Evolutionary conservation across 2,797 vertebrate genomes (phyloP), one percentile per base, ranked within the genome.

Genomic region (Anisognathus igniventris): DNA sequence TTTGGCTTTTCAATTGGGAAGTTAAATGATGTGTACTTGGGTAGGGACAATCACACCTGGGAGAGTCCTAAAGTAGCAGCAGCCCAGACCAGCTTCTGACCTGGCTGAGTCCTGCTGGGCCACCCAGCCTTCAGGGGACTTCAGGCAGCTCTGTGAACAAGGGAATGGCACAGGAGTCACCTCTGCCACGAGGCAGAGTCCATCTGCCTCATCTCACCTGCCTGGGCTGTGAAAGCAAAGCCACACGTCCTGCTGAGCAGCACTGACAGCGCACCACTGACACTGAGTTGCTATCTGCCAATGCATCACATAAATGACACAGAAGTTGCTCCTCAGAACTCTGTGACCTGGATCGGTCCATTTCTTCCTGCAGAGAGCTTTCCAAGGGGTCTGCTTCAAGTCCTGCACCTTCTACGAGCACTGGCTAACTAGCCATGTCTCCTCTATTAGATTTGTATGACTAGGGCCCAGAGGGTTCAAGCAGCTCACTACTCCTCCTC

Each of bases 1-100:
- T 95, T 92, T 95, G 66, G 90, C 44, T 96, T 97, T 97, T 97
- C 96, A 96, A 7, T 57, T 86, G 84, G 53, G 79, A 96, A 94
- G 86, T 86, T 62, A 91, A 68, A 88, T 19, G 64, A 94, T 58
- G 81, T 54, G 60, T 83, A n/a, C 64, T 71, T 51, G 54, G 51
- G 33, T 64, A 39, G 35, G 65, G 42, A 57, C 10, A 70, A 82
- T 48, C 14, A 7, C 31, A 45, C n/a, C 51, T 47, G 28, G 35
- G 39, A 61, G 18, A 64, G 8, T 48, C 53, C 72, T 44, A 91
- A 78, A 54, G 57, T 4, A 68, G 42, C 37, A 12, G 3, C 54
- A 81, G 54, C 25, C 30, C 65, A 75, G 62, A 64, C 7, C 45
- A 83, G 50, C 31, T 66, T 71, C 40, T 17, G 8, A 35, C 20